Percentiles rank a stretch among this genome's conserved stretches.
These are phyloP conservation scores for Aphaenogaster ashmeadi DNA, from an alignment of 1,140 invertebrate species.

Conservation along the genomic window DNA sequence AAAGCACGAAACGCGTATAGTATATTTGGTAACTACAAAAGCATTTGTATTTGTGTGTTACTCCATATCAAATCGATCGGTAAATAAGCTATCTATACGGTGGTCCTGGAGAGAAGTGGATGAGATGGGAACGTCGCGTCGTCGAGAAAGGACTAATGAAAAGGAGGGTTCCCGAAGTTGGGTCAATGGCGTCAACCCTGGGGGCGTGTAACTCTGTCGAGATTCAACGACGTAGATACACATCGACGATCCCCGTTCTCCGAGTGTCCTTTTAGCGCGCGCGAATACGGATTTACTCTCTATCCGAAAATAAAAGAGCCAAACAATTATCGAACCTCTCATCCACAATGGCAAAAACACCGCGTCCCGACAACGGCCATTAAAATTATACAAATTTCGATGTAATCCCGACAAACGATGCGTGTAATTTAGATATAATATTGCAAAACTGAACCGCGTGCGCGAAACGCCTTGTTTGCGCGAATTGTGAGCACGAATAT, in stretches of 20 bases:
- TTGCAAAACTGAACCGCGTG: constrained; percentile 23
- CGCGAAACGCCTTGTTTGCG: constrained; percentile 21
- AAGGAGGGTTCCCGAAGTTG: constrained; percentile 73
- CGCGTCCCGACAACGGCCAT: background rate
- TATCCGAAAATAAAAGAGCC: constrained; percentile 24
- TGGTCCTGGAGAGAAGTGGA: constrained; percentile 31
- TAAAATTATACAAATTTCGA: constrained; percentile 55
- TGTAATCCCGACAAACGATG: constrained; percentile 44
- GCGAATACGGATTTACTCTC: constrained; percentile 21
- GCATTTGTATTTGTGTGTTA: constrained; percentile 23
- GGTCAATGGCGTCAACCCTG: constrained; percentile 72
- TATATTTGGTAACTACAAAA: background rate
- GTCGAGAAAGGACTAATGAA: constrained; percentile 75
- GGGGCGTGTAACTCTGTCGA: constrained; percentile 67
- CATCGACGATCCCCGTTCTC: constrained; percentile 25
- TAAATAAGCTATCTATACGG: constrained; percentile 53
- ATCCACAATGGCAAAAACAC: background rate
- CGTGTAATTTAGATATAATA: constrained; percentile 55
- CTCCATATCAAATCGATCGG: constrained; percentile 53
- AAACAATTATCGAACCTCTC: constrained; percentile 38
- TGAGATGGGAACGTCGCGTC: constrained; percentile 11
- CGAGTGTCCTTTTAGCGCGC: constrained; percentile 12
- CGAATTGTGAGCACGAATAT: constrained; percentile 23
- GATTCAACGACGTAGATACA: constrained; percentile 58
- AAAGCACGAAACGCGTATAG: background rate